Evolutionary conservation across 2,797 vertebrate genomes (phyloP), one percentile per base, ranked within the genome.

Genomic region (Chrosomus eos): DNA sequence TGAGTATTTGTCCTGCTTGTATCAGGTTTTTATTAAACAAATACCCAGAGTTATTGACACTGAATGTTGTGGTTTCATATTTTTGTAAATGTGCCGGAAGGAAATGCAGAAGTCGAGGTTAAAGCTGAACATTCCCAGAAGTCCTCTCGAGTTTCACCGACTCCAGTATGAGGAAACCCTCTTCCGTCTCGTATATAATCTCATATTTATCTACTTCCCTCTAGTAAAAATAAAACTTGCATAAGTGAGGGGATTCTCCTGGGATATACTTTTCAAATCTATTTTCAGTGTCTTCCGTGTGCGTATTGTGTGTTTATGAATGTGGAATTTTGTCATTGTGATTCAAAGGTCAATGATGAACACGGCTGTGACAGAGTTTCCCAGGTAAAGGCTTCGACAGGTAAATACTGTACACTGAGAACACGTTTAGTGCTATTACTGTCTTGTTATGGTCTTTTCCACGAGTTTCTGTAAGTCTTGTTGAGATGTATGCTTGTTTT

Each of bases 21-120:
- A 23, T 23, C 5, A 55, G 55, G 6, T 16, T 7, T 68, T 23
- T 1, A 7, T 33, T 7, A 72, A 71, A 43, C 6, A 36, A 6
- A 40, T 5, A 40, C 4, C 40, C 45, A 33, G 18, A 13, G 31
- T 9, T 16, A 33, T 1, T 4, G 13, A 16, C 23, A 1, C 16
- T 28, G 70, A 72, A 72, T 18, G 70, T 43, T 11, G 33, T 14
- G 72, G 48, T 36, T 74, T 53, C 45, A 1, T 31, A 45, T 51
- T 73, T 74, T 19, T 33, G 45, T 48, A n/a, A 40, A 43, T 16
- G 33, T n/a, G 66, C 40, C 31, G 3, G n/a, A 53, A 36, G 53
- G 36, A 31, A 84, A 79, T 68, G 26, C 36, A 71, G n/a, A 81
- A 81, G 45, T 71, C 7, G 26, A 84, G n/a, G 70, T 80, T 40